Base-by-base conservation (phyloP, 2,888 invertebrate species). In the Rutpela maculata region DNA sequence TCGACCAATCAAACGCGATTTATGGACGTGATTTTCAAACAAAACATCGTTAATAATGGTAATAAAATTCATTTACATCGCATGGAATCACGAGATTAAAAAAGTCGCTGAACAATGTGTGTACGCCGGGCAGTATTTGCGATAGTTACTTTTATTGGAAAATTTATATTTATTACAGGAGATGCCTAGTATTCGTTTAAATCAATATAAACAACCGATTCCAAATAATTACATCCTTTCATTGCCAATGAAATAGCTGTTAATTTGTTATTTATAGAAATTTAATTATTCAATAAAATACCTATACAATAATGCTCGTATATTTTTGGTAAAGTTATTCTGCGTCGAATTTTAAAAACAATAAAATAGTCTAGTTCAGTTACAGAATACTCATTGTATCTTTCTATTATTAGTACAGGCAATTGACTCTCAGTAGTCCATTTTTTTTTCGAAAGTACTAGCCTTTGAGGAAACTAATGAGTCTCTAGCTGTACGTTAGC, bases 31-130 rank as follows among this genome's bases (percentile, higher is more conserved):
- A 70, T 60, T 70, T 60, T 60, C 38, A 38, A 70, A 12, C 17
- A n/a, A 35, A 70, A 70, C 70, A 70, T 60, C 60, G 70, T 60
- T 70, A 70, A 70, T 70, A 70, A 60, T n/a, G 70, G 69, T 19
- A 60, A 70, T 70, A 70, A 70, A 70, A 70, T 70, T 59, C 38
- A 70, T 70, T 70, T 70, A 60, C 60, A 43, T 70, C 12, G 60
- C 4, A 38, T 38, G 19, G 19, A 38, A 43, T 60, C n/a, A 38
- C 15, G 12, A 35, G 17, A 60, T 60, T 19, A 1, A 70, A 70
- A 70, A 70, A 70, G 17, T 60, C 12, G 19, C 17, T 59, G 19
- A 60, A 60, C 57, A 57, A 57, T 69, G 69, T 69, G 17, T n/a
- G 15, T 38, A 9, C 26, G 26, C 11, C 26, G 67, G 26, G 10